Conservation (phyloP, 2,797 vertebrate species). For the Sternarchorhynchus goeldii region DNA sequence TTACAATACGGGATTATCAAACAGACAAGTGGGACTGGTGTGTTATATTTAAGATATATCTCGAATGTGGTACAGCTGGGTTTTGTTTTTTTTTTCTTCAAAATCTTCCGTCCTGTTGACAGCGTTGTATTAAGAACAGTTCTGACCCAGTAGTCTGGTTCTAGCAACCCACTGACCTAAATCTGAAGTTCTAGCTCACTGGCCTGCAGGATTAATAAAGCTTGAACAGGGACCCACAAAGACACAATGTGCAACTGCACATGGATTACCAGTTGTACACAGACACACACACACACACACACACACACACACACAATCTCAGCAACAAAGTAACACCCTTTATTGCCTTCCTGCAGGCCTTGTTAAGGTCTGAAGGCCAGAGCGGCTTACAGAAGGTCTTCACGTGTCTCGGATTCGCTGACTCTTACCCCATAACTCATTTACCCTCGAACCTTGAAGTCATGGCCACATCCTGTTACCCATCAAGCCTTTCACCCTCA, state of each 20-base stretch:
- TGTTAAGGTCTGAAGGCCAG: not conserved
- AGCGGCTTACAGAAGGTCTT: not conserved
- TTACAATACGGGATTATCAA: too few relatives aligned
- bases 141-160: constrained; percentile 39
- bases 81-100: too few relatives aligned
- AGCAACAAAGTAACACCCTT: not conserved
- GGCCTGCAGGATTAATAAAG: constrained; percentile 35
- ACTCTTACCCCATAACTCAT: constrained; percentile 5
- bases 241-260: constrained; percentile 21
- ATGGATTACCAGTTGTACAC: constrained; percentile 29
- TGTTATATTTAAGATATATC: too few relatives aligned
- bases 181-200: constrained; percentile 29
- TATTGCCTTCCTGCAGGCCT: not conserved
- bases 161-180: constrained; percentile 27
- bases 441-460: constrained; percentile 19
- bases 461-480: constrained; percentile 39
- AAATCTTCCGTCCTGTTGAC: not conserved
- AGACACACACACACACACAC: not conserved
- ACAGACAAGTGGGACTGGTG: too few relatives aligned
- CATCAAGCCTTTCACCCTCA: constrained; percentile 20
- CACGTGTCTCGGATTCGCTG: constrained; percentile 9
- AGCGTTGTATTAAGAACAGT: not conserved
- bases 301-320: too few relatives aligned
- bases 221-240: constrained; percentile 23
- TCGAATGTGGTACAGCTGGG: too few relatives aligned